phyloP scores from a whole-genome alignment of 2,113 vertebrate species.

The Ia io region DNA sequence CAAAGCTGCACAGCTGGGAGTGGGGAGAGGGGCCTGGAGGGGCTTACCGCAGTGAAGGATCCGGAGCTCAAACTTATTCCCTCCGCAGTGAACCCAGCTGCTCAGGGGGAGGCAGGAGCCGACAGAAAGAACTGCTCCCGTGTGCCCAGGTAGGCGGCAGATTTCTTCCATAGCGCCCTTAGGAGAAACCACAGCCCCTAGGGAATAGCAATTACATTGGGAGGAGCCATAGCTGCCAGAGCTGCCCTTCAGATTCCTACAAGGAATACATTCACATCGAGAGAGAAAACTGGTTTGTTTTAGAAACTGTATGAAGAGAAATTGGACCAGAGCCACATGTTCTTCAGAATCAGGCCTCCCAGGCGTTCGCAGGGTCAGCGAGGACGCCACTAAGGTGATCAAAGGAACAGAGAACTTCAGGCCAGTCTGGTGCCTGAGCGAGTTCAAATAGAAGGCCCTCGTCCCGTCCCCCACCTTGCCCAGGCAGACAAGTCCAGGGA shows the following conservation, averaged over 20 bases:
- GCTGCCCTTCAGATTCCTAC: neutral
- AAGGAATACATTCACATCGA: neutral
- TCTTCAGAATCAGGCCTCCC: neutral
- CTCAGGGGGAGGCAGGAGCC: neutral
- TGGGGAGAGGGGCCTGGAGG: neutral
- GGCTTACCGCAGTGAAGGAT: neutral
- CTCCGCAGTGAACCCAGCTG: neutral
- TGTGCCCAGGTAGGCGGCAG: neutral
- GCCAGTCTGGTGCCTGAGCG: neutral
- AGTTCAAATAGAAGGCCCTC: neutral
- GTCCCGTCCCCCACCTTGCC: neutral
- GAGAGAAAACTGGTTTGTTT: neutral
- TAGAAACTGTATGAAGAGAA: neutral
- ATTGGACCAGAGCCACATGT: too few species aligned
- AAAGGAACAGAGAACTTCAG: neutral
- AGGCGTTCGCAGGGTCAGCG: neutral
- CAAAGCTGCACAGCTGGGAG: neutral
- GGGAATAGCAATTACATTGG: neutral
- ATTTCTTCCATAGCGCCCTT: neutral
- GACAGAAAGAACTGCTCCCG: neutral
- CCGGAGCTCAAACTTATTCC: neutral
- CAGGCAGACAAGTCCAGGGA: neutral
- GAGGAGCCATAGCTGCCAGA: neutral
- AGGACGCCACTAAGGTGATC: neutral
- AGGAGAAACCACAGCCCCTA: neutral